Percentiles rank a stretch among this genome's conserved stretches.
Evolutionary conservation across 1,140 invertebrate genomes (phyloP).

Genomic region (Prorops nasuta): DNA sequence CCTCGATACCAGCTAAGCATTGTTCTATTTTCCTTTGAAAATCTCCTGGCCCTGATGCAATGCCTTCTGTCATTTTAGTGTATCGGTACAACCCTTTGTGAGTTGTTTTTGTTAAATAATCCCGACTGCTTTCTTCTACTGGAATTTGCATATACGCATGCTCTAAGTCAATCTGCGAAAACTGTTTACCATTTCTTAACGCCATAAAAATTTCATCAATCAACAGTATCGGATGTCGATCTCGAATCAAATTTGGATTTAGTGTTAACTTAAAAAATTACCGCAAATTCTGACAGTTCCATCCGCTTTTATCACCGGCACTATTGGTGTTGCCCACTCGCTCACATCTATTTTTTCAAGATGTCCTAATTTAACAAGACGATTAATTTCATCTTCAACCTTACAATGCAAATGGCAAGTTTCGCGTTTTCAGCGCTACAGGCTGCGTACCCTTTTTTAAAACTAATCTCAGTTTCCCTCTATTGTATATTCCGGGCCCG

Average conservation of each 20-base stretch:
- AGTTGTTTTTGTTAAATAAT: not conserved
- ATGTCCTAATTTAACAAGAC: constrained; percentile 23
- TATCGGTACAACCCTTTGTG: constrained; percentile 32
- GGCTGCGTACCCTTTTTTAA: not conserved
- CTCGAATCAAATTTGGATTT: not conserved
- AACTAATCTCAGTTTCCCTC: not conserved
- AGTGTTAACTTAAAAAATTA: not conserved
- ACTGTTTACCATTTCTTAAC: not conserved
- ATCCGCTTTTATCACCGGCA: not conserved
- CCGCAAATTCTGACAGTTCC: not conserved
- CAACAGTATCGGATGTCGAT: not conserved
- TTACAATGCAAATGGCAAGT: not conserved
- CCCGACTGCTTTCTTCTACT: not conserved
- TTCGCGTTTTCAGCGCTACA: not conserved
- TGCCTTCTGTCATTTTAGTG: constrained; percentile 44
- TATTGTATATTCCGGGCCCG: not conserved
- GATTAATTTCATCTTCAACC: not conserved
- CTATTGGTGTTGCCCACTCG: constrained; percentile 8
- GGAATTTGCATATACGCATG: constrained; percentile 2
- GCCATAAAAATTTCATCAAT: not conserved
- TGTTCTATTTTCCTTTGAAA: constrained; percentile 42
- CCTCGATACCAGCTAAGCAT: constrained; percentile 23
- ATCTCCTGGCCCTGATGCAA: constrained; percentile 30
- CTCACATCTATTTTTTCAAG: not conserved
- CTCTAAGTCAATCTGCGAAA: not conserved